Conservation (phyloP, 2,888 invertebrate genomes). For the Nomada fucata region DNA sequence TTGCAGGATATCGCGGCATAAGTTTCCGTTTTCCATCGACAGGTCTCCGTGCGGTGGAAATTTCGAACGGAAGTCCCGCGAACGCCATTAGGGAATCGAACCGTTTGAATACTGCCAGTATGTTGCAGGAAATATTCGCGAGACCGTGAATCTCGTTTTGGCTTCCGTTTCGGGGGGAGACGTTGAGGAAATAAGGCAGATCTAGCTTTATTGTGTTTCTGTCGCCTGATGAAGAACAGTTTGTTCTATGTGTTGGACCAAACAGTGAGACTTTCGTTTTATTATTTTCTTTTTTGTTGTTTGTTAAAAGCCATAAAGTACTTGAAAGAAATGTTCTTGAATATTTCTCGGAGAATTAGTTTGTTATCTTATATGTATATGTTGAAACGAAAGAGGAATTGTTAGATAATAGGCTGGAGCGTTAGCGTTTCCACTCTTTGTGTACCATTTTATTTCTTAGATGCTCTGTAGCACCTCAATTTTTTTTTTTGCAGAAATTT, state of each 20-base stretch:
- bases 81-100: constrained; percentile 44
- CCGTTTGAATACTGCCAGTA: constrained; percentile 3
- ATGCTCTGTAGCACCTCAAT: no score
- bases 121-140: constrained; percentile 29
- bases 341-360: no score
- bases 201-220: constrained; percentile 1
- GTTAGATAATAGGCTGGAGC: no score
- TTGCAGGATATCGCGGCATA: constrained; percentile 63
- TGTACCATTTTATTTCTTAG: no score
- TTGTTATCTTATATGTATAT: no score
- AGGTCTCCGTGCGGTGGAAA: constrained; percentile 38
- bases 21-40: constrained; percentile 58
- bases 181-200: neutral
- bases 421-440: no score
- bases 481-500: no score
- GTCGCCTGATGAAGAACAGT: neutral
- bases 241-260: neutral
- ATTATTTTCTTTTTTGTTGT: no score
- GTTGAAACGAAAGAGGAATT: no score
- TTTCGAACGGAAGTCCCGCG: constrained; percentile 24
- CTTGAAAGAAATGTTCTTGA: no score
- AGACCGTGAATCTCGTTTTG: constrained; percentile 2
- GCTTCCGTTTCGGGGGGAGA: neutral
- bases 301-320: no score
- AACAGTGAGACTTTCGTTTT: neutral